phyloP scores from a whole-genome alignment of 2,797 vertebrate species.

The Microchirus variegatus region DNA sequence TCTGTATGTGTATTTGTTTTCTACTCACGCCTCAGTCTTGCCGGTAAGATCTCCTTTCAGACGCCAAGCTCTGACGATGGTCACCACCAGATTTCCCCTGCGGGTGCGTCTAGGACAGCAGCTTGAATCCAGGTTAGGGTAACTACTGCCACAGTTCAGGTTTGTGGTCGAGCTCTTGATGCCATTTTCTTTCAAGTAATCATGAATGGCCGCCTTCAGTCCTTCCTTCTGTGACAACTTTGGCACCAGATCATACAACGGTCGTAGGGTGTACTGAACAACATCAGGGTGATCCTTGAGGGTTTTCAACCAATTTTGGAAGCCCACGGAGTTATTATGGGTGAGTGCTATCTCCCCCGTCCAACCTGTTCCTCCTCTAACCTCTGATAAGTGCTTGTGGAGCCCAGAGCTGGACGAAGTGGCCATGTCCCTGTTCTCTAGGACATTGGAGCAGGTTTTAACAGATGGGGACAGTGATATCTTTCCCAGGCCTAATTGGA shows the following conservation, averaged over 20 bases:
- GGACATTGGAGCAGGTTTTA: conserved; percentile 8
- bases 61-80: conserved; percentile 31
- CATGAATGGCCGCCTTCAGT: conserved; percentile 22
- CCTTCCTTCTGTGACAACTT: fast-evolving
- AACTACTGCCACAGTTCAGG: neutral
- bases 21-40: neutral
- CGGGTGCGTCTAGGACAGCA: conserved; percentile 38
- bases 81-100: conserved; percentile 38
- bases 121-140: conserved; percentile 12
- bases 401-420: neutral
- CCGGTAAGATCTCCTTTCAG: conserved; percentile 15
- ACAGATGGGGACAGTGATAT: fast-evolving
- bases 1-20: neutral
- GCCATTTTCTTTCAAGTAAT: conserved; percentile 27
- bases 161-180: fast-evolving
- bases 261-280: conserved; percentile 28
- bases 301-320: conserved; percentile 25
- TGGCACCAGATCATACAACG: conserved; percentile 35
- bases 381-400: conserved; percentile 38
- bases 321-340: conserved; percentile 9
- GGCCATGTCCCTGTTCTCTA: conserved; percentile 13
- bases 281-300: conserved; percentile 40
- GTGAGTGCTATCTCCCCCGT: conserved; percentile 35
- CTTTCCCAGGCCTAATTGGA: conserved; percentile 6
- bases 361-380: conserved; percentile 51